Percentiles rank a stretch among this genome's conserved stretches.
Conservation (phyloP, 2,797 vertebrate genomes). For the Spheniscus humboldti region DNA sequence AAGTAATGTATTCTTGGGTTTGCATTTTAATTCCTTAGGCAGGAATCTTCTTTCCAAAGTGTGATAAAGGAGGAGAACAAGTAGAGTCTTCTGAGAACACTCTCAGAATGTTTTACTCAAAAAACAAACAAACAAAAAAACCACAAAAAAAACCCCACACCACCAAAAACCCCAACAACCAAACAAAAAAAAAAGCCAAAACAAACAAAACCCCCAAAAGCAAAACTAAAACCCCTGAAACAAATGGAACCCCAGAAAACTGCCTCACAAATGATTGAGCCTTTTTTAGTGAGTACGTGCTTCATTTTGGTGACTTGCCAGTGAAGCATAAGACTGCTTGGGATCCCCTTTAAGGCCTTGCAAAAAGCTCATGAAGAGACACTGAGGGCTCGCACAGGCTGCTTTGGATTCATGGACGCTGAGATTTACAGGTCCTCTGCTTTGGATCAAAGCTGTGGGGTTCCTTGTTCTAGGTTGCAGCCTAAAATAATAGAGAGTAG, state of each 20-base stretch:
- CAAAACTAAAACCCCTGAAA: not conserved
- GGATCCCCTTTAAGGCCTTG: not conserved
- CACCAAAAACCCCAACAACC: not conserved
- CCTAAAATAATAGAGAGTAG: not conserved
- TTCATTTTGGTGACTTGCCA: not conserved
- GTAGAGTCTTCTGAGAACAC: not conserved
- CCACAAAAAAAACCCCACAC: not conserved
- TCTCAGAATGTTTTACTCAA: not conserved
- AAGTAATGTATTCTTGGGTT: not conserved
- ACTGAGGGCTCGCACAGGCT: not conserved
- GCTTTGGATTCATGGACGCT: not conserved
- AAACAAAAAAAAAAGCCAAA: not conserved
- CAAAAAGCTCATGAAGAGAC: not conserved
- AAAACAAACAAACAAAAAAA: not conserved
- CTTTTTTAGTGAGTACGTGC: not conserved
- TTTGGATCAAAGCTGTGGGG: not conserved
- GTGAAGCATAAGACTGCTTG: not conserved
- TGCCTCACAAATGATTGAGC: not conserved
- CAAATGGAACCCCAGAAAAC: not conserved
- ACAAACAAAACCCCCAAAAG: not conserved
- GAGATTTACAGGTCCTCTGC: not conserved
- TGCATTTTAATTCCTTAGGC: not conserved
- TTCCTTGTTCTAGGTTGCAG: not conserved
- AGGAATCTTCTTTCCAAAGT: not conserved
- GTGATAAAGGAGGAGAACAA: not conserved